Evolutionary conservation across 2,888 invertebrate species (phyloP), one percentile per base, ranked within the genome.

Genomic region (Oxyteleia sp.): DNA sequence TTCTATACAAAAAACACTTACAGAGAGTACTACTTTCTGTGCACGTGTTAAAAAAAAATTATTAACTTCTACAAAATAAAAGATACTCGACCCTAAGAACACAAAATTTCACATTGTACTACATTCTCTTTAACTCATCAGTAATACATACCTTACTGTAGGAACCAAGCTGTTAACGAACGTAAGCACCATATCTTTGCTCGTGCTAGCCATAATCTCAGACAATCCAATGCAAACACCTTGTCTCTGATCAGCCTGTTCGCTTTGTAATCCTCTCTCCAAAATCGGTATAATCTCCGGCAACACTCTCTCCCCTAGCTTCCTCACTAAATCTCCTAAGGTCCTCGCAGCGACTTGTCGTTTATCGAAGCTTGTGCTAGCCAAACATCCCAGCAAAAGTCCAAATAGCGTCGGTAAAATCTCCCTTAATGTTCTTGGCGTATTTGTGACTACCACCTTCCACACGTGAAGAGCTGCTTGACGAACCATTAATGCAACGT

Each of bases 371-470:
- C 98, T 98, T 59, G 98, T 98, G 91, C 98, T 98, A 1, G 99
- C 99, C 86, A 99, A 95, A 93, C 99, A 99, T 59, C 98, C 98
- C 68, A 99, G 94, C 82, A 99, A 94, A 61, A 99, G 94, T 11
- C 97, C 96, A 94, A 99, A 99, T 51, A 99, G 94, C 0, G 98
- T 98, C 4, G 98, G 98, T 85, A 99, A 94, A 90, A 99, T 99
- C 95, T 99, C 99, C 82, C 98, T 95, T 49, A 99, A 94, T 0
- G 99, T 99, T 92, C 98, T 96, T 0, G 99, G 99, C 0, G 99
- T 99, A 93, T 99, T 99, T 0, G 99, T 98, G 0, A 99, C 99
- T 0, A 99, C 98, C 86, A 99, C 98, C 95, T 99, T 99, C 99
- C 99, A 99, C 0, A 99, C 99, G 93, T 99, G 99, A 72, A 99